Evolutionary conservation across 2,888 invertebrate species (phyloP).

Genomic region (Drosophila mimica): DNA sequence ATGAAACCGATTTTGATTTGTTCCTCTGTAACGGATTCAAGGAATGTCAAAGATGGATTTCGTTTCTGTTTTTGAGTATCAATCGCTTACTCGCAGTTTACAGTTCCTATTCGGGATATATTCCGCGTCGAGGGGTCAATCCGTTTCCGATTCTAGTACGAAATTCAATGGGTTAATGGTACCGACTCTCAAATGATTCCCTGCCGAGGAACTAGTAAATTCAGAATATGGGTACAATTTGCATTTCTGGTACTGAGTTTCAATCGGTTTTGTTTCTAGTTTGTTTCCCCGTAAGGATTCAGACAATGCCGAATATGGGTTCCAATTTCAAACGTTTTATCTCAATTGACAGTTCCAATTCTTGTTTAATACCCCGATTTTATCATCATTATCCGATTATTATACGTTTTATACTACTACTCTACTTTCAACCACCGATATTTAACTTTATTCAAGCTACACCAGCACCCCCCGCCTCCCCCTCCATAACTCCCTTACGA

Average conservation of each 20-base stretch:
- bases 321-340: neutral
- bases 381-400: neutral
- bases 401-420: neutral
- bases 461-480: neutral
- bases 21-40: rapidly evolving
- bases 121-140: neutral
- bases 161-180: too few relatives aligned
- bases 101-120: too few relatives aligned
- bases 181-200: neutral
- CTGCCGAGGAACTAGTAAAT: neutral
- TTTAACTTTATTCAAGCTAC: neutral
- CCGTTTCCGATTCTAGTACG: too few relatives aligned
- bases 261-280: too few relatives aligned
- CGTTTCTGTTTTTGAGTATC: too few relatives aligned
- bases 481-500: neutral
- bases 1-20: neutral
- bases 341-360: neutral
- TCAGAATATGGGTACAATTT: too few relatives aligned
- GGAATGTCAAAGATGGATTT: too few relatives aligned
- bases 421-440: neutral
- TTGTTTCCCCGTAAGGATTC: too few relatives aligned
- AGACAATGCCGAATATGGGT: too few relatives aligned
- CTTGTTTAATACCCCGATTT: too few relatives aligned
- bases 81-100: neutral
- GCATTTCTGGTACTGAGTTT: too few relatives aligned